Conservation (phyloP, 2,113 vertebrate species). For the Perca flavescens region DNA sequence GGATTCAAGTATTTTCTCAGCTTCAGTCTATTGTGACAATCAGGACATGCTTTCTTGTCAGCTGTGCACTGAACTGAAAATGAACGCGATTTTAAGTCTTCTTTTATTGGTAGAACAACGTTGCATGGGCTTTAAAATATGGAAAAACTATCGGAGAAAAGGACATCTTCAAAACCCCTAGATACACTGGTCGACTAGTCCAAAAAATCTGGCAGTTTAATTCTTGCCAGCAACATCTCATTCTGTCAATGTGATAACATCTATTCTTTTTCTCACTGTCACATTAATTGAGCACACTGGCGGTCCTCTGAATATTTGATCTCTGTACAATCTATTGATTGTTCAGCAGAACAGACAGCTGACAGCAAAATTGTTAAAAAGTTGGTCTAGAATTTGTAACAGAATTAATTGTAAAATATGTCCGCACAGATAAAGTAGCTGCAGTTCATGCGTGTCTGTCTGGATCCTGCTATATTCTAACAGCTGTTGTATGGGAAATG, state of each 20-base stretch:
- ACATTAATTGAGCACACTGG: constrained; percentile 44
- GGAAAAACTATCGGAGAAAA: constrained; percentile 5
- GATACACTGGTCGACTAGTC: background rate
- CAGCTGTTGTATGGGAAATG: background rate
- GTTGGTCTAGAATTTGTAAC: background rate
- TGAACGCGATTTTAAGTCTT: constrained; percentile 4
- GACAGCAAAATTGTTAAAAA: constrained; percentile 11
- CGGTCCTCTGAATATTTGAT: constrained; percentile 26
- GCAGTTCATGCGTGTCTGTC: no score
- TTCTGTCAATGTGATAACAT: constrained; percentile 33
- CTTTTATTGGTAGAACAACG: constrained; percentile 7
- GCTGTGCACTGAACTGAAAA: constrained; percentile 28
- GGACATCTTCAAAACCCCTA: background rate
- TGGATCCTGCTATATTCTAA: no score
- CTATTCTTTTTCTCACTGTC: constrained; percentile 34
- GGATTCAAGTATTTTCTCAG: constrained; percentile 29
- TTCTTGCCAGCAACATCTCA: constrained; percentile 11
- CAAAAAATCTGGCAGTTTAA: constrained; percentile 8
- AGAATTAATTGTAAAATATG: background rate
- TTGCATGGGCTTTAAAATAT: constrained; percentile 9
- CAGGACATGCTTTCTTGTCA: constrained; percentile 36
- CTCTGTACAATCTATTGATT: constrained; percentile 26
- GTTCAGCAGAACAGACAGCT: constrained; percentile 19
- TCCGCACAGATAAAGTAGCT: background rate
- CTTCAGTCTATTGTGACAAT: constrained; percentile 34